Evolutionary conservation across 2,888 invertebrate genomes (phyloP).

Genomic region (Hermaeophaga mercurialis): DNA sequence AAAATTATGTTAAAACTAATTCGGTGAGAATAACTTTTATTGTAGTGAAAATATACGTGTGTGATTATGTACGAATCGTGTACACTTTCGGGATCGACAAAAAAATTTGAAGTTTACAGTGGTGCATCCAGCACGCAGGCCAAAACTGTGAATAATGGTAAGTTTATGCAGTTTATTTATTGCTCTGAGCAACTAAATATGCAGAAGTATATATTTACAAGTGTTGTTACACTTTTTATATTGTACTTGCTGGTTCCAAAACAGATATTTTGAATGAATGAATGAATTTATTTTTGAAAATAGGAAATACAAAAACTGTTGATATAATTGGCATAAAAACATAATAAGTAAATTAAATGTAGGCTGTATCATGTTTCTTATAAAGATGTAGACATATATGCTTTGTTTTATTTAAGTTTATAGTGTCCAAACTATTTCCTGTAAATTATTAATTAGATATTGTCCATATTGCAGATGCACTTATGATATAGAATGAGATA

Average conservation of each 20-base stretch:
- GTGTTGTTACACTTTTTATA: slow-evolving; percentile 5
- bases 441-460: too few relatives aligned
- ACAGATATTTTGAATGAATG: not conserved
- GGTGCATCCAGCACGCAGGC: slow-evolving; percentile 74
- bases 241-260: not conserved
- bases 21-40: slow-evolving; percentile 65
- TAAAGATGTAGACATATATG: too few relatives aligned
- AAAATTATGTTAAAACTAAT: slow-evolving; percentile 61
- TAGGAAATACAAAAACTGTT: not conserved
- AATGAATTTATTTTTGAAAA: slow-evolving; percentile 1
- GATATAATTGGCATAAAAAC: not conserved
- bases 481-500: too few relatives aligned
- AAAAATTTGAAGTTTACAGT: slow-evolving; percentile 70
- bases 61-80: slow-evolving; percentile 65
- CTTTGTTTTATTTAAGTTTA: too few relatives aligned
- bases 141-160: slow-evolving; percentile 78
- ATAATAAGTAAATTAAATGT: not conserved
- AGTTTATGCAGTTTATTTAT: slow-evolving; percentile 50
- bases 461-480: too few relatives aligned
- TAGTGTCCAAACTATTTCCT: too few relatives aligned
- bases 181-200: slow-evolving; percentile 16
- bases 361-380: too few relatives aligned
- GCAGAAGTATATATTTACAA: slow-evolving; percentile 2
- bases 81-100: slow-evolving; percentile 9
- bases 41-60: slow-evolving; percentile 49